Conservation (phyloP, 2,113 vertebrate genomes). For the Sitta europaea region DNA sequence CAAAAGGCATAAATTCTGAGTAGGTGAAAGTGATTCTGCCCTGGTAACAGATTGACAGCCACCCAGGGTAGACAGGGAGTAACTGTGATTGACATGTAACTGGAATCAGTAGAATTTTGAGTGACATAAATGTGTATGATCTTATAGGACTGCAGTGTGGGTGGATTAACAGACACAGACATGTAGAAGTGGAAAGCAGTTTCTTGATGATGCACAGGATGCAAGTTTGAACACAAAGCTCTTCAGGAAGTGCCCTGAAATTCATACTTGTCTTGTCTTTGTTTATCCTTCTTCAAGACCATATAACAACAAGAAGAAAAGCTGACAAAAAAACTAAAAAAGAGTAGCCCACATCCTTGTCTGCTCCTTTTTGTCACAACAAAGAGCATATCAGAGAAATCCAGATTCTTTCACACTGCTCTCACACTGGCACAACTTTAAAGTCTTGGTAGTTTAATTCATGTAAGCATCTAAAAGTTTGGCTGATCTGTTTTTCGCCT, state of each 20-base stretch:
- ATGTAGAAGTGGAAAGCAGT: neutral
- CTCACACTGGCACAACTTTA: neutral
- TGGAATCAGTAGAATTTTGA: conserved; percentile 11
- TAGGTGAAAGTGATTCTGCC: neutral
- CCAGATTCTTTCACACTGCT: neutral
- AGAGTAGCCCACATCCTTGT: neutral
- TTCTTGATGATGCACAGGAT: neutral
- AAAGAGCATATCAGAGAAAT: neutral
- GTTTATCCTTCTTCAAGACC: conserved; percentile 5
- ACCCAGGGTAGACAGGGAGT: neutral
- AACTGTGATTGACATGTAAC: conserved; percentile 27
- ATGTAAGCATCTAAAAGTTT: neutral
- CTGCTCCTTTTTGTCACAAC: neutral
- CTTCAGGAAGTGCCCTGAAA: neutral
- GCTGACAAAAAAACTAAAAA: neutral
- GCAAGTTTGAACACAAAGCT: conserved; percentile 10
- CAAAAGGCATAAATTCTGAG: neutral
- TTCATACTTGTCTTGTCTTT: neutral
- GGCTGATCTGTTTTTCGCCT: neutral
- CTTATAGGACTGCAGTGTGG: neutral
- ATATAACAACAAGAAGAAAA: conserved; percentile 5
- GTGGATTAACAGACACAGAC: conserved; percentile 22
- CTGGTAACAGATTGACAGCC: conserved; percentile 30
- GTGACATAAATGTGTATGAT: conserved; percentile 24
- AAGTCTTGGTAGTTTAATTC: neutral